phyloP scores from a whole-genome alignment of 2,113 vertebrate species.

The Notarius quadriscutis region DNA sequence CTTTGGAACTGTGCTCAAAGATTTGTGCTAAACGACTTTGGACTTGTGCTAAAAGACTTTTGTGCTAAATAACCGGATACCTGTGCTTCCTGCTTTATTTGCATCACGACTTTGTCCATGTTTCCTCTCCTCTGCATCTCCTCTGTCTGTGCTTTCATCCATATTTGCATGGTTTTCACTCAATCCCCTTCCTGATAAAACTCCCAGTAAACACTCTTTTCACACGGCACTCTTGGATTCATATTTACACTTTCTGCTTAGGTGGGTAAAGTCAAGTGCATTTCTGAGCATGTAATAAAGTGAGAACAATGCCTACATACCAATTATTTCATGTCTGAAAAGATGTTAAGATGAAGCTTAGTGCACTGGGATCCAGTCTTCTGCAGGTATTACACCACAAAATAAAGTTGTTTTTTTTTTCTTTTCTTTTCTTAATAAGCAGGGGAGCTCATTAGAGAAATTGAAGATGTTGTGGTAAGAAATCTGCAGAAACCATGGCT shows the following conservation, averaged over 20 bases:
- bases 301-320: conserved; percentile 30
- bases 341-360: neutral
- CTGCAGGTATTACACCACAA: neutral
- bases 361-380: neutral
- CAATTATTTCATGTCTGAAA: conserved; percentile 8
- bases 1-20: too few relatives aligned
- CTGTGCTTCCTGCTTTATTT: neutral
- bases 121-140: neutral
- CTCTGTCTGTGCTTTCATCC: neutral
- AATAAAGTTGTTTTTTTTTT: neutral
- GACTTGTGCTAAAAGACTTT: too few relatives aligned
- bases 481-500: neutral
- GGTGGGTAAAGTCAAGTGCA: neutral
- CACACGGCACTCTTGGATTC: neutral
- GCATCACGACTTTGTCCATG: neutral
- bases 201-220: conserved; percentile 34
- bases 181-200: conserved; percentile 34
- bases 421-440: neutral
- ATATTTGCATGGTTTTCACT: neutral
- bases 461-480: neutral
- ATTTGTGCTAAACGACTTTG: too few relatives aligned
- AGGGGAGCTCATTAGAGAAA: neutral
- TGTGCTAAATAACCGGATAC: too few relatives aligned
- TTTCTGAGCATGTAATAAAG: conserved; percentile 23
- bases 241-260: conserved; percentile 29